phyloP scores from a whole-genome alignment of 2,888 invertebrate species.

The Yponomeuta evonymella region DNA sequence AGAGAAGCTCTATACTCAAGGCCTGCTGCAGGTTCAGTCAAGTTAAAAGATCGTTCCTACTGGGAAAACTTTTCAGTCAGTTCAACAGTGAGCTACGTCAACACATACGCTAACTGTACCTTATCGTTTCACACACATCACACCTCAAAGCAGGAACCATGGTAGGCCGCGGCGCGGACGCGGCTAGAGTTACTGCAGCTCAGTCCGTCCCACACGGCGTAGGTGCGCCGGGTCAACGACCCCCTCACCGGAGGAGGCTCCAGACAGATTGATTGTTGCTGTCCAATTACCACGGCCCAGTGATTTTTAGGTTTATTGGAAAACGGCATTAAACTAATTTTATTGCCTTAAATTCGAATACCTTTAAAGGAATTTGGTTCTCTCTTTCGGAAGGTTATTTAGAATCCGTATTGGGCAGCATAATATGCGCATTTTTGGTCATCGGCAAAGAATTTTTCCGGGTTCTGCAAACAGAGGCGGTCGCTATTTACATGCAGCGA shows the following conservation, averaged over 20 bases:
- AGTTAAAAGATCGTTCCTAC: background rate
- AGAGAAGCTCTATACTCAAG: no score
- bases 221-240: slow-evolving; percentile 51
- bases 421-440: background rate
- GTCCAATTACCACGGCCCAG: background rate
- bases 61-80: background rate
- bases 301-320: background rate
- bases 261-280: slow-evolving; percentile 39
- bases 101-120: slow-evolving; percentile 17
- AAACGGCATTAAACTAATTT: background rate
- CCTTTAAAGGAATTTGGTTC: background rate
- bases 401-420: background rate
- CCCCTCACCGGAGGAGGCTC: slow-evolving; percentile 32
- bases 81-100: background rate
- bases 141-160: slow-evolving; percentile 31
- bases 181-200: slow-evolving; percentile 22
- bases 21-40: background rate
- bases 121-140: slow-evolving; percentile 15
- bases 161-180: slow-evolving; percentile 31
- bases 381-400: background rate
- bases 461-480: background rate
- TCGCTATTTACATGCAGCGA: background rate
- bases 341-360: background rate
- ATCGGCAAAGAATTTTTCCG: background rate
- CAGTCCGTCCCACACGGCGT: slow-evolving; percentile 43